phyloP scores from a whole-genome alignment of 1,140 invertebrate genomes.

The Pogonomyrmex californicus region DNA sequence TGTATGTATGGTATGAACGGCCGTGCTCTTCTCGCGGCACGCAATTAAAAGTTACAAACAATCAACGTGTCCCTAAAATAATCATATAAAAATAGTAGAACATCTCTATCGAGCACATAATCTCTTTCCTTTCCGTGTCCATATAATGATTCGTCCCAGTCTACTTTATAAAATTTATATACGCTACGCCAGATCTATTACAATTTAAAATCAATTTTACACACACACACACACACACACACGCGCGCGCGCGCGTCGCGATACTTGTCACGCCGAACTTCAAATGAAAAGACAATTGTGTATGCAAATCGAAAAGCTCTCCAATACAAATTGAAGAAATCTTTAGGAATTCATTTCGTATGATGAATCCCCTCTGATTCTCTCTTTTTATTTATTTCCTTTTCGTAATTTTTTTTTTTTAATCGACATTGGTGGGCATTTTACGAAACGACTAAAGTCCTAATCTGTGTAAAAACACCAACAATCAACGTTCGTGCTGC shows the following conservation, averaged over 20 bases:
- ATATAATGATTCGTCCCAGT: slow-evolving; percentile 22
- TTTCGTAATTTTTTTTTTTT: not conserved
- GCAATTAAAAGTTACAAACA: slow-evolving; percentile 47
- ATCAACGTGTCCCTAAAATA: slow-evolving; percentile 38
- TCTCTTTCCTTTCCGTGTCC: slow-evolving; percentile 12
- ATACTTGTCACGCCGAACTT: slow-evolving; percentile 1
- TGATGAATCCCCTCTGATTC: not conserved
- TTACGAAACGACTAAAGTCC: not conserved
- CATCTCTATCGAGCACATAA: slow-evolving; percentile 48
- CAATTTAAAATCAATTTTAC: slow-evolving; percentile 36
- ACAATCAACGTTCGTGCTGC: not conserved
- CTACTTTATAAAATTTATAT: slow-evolving; percentile 3
- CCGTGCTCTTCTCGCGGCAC: not conserved
- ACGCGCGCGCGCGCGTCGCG: not conserved
- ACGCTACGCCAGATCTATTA: slow-evolving; percentile 23
- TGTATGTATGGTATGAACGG: not conserved
- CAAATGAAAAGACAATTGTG: not conserved
- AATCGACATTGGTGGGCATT: not conserved
- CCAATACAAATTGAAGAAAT: not conserved
- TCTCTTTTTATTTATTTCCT: not conserved
- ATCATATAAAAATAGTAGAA: slow-evolving; percentile 60
- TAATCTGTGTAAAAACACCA: slow-evolving; percentile 1
- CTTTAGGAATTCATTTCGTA: not conserved
- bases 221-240: not conserved
- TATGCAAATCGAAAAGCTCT: not conserved